phyloP scores from a whole-genome alignment of 2,113 vertebrate species.

The Mobula hypostoma region DNA sequence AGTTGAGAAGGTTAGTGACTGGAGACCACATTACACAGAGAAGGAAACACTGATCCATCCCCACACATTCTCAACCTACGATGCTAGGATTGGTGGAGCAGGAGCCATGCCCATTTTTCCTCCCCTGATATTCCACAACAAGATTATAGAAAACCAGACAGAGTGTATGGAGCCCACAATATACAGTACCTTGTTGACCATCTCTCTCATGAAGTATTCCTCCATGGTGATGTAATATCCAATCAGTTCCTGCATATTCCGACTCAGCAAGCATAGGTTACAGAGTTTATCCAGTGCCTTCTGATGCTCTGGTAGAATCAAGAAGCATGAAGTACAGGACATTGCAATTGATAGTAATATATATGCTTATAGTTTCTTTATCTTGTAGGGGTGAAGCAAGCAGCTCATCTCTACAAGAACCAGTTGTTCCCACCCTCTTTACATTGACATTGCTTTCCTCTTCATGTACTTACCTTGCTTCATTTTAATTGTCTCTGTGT shows the following conservation, averaged over 20 bases:
- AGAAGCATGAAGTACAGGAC: neutral
- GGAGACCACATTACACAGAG: neutral
- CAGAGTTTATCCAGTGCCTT: constrained; percentile 83
- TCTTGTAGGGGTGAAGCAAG: neutral
- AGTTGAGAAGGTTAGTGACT: neutral
- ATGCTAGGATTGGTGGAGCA: neutral
- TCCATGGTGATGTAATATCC: constrained; percentile 97
- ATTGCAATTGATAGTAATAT: neutral
- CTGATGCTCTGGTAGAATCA: constrained; percentile 71
- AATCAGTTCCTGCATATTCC: constrained; percentile 92
- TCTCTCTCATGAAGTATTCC: constrained; percentile 96
- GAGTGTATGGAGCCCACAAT: neutral
- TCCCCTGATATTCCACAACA: neutral
- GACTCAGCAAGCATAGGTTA: constrained; percentile 82
- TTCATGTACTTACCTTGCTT: too few species aligned
- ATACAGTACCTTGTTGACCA: constrained; percentile 81
- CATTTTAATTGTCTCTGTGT: too few species aligned
- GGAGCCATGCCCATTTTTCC: neutral
- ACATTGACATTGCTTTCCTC: neutral
- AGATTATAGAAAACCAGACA: neutral
- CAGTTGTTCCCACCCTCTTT: too few species aligned
- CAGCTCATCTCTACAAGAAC: neutral
- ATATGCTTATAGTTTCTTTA: neutral
- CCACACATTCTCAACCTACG: neutral
- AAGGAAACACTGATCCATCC: neutral